A percentile compares a stretch with the other conserved stretches of the same genome.
phyloP scores from a whole-genome alignment of 2,797 vertebrate species.

The Mycteria americana region DNA sequence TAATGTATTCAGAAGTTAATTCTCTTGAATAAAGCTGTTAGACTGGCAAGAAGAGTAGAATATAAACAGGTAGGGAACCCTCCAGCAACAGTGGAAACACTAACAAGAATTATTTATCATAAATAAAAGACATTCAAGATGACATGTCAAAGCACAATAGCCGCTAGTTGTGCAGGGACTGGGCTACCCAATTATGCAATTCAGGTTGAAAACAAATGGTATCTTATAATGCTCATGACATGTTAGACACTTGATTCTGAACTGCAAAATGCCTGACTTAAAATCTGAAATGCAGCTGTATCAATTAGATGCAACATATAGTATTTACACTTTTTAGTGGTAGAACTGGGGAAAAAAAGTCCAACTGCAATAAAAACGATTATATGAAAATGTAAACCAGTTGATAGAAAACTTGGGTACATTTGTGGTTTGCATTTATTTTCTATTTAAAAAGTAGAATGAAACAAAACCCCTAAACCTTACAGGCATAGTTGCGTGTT shows the following conservation, averaged over 20 bases:
- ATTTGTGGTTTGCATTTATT: not conserved
- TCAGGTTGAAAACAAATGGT: not conserved
- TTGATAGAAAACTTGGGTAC: not conserved
- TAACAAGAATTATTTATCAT: conserved; percentile 1
- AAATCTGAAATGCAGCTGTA: not conserved
- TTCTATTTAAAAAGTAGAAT: not conserved
- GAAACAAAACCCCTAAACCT: not conserved
- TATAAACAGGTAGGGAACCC: not conserved
- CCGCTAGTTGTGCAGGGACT: not conserved
- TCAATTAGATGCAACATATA: not conserved
- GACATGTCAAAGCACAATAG: not conserved
- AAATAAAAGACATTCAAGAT: not conserved
- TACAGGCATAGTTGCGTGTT: not conserved
- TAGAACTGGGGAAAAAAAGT: not conserved
- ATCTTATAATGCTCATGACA: not conserved
- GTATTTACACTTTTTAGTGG: not conserved
- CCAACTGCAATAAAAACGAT: not conserved
- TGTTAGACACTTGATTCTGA: not conserved
- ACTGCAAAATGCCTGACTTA: not conserved
- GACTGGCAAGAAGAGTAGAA: not conserved
- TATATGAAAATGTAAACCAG: not conserved
- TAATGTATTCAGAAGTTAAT: not conserved
- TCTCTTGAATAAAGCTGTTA: not conserved
- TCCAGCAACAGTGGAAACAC: not conserved
- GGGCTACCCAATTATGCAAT: not conserved